Percentiles rank a stretch among this genome's conserved stretches.
These are phyloP conservation scores for Synergus umbraculus DNA, from an alignment of 2,888 invertebrate genomes.

Conservation along the genomic window DNA sequence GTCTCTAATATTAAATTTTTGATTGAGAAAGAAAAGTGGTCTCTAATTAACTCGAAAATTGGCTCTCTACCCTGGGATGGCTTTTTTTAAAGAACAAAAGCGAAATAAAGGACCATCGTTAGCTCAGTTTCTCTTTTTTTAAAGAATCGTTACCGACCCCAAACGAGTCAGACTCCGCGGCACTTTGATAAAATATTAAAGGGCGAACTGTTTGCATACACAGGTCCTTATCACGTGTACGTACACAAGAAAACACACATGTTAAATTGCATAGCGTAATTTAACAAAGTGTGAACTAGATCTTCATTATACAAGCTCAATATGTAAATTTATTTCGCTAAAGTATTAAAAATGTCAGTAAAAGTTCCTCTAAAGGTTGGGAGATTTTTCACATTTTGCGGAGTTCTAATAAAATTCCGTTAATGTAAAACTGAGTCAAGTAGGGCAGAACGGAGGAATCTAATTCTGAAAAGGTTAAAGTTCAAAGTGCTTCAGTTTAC, in stretches of 20 bases:
- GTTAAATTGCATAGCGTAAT: background rate
- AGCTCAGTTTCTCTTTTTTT: background rate
- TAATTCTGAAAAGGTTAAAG: slow-evolving; percentile 3
- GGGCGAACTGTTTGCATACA: background rate
- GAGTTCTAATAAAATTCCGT: background rate
- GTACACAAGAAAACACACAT: background rate
- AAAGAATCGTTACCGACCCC: background rate
- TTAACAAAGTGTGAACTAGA: too few species aligned
- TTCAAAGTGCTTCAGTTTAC: background rate
- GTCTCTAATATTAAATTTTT: too few species aligned
- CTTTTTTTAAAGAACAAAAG: background rate
- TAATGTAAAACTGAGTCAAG: background rate
- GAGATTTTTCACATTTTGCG: background rate
- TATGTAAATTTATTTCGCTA: background rate
- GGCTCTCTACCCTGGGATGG: background rate
- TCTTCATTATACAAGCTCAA: background rate
- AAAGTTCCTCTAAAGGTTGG: background rate
- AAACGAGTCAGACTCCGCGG: background rate
- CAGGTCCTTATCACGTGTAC: background rate
- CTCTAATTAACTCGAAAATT: background rate
- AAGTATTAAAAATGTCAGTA: background rate
- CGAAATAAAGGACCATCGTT: background rate
- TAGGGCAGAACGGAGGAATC: background rate
- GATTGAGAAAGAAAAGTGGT: too few species aligned
- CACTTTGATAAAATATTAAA: background rate